phyloP scores from a whole-genome alignment of 1,140 invertebrate genomes.

The Drosophila ambigua region DNA sequence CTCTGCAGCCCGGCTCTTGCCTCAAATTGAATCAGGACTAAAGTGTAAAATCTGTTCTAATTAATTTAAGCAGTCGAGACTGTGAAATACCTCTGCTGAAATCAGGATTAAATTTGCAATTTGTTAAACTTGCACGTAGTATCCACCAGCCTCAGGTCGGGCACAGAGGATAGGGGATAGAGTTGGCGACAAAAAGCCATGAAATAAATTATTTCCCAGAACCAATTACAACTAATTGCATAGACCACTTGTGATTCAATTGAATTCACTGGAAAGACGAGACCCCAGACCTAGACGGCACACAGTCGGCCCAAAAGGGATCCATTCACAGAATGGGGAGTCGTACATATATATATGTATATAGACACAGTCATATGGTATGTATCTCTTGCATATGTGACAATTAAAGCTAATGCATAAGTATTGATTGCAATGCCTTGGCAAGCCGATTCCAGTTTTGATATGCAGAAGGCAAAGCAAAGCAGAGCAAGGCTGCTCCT shows the following conservation, averaged over 20 bases:
- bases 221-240: constrained; percentile 74
- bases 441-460: background rate
- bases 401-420: constrained; percentile 24
- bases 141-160: background rate
- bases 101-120: constrained; percentile 41
- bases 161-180: constrained; percentile 4
- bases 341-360: background rate
- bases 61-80: constrained; percentile 58
- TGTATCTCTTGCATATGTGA: constrained; percentile 4
- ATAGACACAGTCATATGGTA: background rate
- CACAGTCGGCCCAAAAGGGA: constrained; percentile 1
- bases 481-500: too few species aligned
- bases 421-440: constrained; percentile 18
- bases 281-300: constrained; percentile 22
- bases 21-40: constrained; percentile 16
- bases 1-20: background rate
- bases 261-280: constrained; percentile 54
- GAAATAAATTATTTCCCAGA: constrained; percentile 73
- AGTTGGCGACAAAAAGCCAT: constrained; percentile 68
- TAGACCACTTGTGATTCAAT: constrained; percentile 70
- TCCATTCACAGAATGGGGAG: background rate
- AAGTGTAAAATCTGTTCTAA: constrained; percentile 38
- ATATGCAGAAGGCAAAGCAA: too few species aligned
- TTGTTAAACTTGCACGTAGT: constrained; percentile 44
- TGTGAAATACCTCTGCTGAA: constrained; percentile 15